phyloP scores from a whole-genome alignment of 1,140 invertebrate species.

The Brachionus calyciflorus region DNA sequence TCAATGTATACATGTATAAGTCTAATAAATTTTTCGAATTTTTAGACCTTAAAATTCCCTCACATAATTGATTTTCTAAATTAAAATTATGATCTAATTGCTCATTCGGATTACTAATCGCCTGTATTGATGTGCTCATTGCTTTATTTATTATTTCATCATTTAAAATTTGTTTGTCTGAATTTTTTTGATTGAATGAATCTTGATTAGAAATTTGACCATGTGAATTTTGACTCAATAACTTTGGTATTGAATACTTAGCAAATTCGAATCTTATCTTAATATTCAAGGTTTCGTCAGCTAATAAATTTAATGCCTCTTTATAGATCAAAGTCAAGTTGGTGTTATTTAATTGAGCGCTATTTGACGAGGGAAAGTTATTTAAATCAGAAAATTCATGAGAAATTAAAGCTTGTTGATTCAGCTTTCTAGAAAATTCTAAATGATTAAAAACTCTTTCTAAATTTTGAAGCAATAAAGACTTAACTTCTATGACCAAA shows the following conservation, averaged over 20 bases:
- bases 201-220: neutral
- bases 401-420: slow-evolving; percentile 5
- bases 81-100: slow-evolving; percentile 45
- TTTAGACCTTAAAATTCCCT: slow-evolving; percentile 9
- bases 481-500: neutral
- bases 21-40: slow-evolving; percentile 18
- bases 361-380: neutral
- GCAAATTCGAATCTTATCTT: slow-evolving; percentile 12
- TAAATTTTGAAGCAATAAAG: slow-evolving; percentile 5
- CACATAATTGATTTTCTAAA: slow-evolving; percentile 38
- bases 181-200: neutral
- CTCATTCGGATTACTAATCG: neutral
- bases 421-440: slow-evolving; percentile 25
- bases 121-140: slow-evolving; percentile 25
- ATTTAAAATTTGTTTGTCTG: slow-evolving; percentile 6
- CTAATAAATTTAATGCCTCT: neutral
- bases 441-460: slow-evolving; percentile 34
- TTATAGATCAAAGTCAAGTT: slow-evolving; percentile 41
- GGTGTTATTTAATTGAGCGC: neutral
- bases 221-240: neutral
- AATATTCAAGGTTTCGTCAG: neutral
- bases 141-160: slow-evolving; percentile 14
- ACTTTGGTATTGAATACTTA: neutral
- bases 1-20: slow-evolving; percentile 12
- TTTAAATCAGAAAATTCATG: neutral